Percentiles rank a stretch among this genome's conserved stretches.
phyloP scores from a whole-genome alignment of 2,888 invertebrate genomes.

The Paralinhomoeus sp. region DNA sequence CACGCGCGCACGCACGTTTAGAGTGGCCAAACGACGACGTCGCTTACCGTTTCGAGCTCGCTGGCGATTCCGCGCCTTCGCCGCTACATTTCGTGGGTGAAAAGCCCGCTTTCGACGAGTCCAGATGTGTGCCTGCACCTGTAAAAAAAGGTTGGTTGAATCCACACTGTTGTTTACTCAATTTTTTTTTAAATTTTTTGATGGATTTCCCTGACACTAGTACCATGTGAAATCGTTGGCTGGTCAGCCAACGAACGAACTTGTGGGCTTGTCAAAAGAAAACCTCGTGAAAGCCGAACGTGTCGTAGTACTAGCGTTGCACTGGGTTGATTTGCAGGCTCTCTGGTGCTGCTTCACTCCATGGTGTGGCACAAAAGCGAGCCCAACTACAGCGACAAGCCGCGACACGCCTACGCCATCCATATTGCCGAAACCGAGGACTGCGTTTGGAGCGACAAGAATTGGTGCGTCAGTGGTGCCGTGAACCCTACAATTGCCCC shows the following conservation, averaged over 20 bases:
- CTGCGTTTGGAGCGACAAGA: slow-evolving; percentile 50
- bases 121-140: slow-evolving; percentile 50
- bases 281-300: no score
- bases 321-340: slow-evolving; percentile 37
- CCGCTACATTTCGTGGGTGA: slow-evolving; percentile 16
- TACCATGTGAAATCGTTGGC: no score
- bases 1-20: not conserved
- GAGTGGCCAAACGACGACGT: slow-evolving; percentile 1
- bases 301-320: no score
- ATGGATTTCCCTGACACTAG: no score
- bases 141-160: slow-evolving; percentile 64
- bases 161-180: no score
- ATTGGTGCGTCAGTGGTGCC: no score
- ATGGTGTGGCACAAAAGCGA: slow-evolving; percentile 78
- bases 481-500: no score
- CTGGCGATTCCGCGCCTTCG: slow-evolving; percentile 9
- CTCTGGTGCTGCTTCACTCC: slow-evolving; percentile 67
- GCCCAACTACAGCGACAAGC: slow-evolving; percentile 50
- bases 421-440: slow-evolving; percentile 60
- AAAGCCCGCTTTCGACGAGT: slow-evolving; percentile 32
- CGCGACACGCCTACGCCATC: slow-evolving; percentile 85
- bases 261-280: no score
- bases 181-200: no score
- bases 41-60: slow-evolving; percentile 17
- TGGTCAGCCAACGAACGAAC: no score